Percentiles rank a stretch among this genome's conserved stretches.
Conservation (phyloP, 2,888 invertebrate species). For the Melanostoma scalare region DNA sequence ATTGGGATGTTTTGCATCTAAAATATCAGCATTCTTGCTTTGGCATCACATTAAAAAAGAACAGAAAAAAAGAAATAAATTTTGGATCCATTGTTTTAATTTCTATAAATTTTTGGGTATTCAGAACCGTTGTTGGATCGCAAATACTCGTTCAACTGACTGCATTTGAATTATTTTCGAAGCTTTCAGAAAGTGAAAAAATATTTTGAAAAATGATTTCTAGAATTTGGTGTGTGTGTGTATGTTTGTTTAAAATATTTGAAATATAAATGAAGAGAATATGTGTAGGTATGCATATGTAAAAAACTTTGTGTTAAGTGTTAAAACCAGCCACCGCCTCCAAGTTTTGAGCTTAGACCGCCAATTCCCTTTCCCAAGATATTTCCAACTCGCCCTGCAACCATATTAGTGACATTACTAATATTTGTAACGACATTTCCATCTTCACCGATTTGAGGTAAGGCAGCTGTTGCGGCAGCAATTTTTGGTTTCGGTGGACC, state of each 20-base stretch:
- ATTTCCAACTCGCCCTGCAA: conserved; percentile 93
- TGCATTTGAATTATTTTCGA: too few relatives aligned
- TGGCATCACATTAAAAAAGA: too few relatives aligned
- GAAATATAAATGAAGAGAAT: conserved; percentile 10
- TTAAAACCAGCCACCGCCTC: conserved; percentile 94
- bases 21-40: too few relatives aligned
- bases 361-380: conserved; percentile 95
- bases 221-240: not conserved
- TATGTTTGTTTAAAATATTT: conserved; percentile 3
- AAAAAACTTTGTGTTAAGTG: conserved; percentile 16
- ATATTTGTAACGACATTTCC: conserved; percentile 88
- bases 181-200: too few relatives aligned
- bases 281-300: conserved; percentile 19
- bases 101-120: too few relatives aligned
- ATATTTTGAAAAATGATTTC: too few relatives aligned
- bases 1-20: too few relatives aligned
- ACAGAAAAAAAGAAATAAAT: too few relatives aligned
- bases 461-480: conserved; percentile 79
- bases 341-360: conserved; percentile 93
- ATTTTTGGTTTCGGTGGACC: conserved; percentile 79
- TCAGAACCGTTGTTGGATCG: too few relatives aligned
- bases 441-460: conserved; percentile 84
- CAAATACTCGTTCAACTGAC: too few relatives aligned
- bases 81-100: too few relatives aligned
- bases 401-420: conserved; percentile 91